phyloP scores from a whole-genome alignment of 2,797 vertebrate genomes.

The Delichon dasypus region DNA sequence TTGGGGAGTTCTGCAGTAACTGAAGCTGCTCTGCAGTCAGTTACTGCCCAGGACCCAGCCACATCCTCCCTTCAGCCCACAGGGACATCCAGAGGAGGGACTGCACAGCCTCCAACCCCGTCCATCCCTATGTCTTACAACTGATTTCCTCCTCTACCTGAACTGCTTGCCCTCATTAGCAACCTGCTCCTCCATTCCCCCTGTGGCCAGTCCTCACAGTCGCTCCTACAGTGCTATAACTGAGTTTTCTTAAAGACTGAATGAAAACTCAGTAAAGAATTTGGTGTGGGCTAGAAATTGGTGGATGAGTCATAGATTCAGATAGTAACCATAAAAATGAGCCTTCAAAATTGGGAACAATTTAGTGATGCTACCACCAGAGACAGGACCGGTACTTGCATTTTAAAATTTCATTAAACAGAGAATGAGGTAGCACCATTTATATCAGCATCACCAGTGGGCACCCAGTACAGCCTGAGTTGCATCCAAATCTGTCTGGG shows the following conservation, averaged over 20 bases:
- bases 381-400: not conserved
- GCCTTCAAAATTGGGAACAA: slow-evolving; percentile 40
- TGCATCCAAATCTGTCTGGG: not conserved
- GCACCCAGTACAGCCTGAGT: not conserved
- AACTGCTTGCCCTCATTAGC: not conserved
- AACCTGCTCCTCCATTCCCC: not conserved
- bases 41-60: not conserved
- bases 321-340: slow-evolving; percentile 45
- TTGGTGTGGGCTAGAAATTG: slow-evolving; percentile 39
- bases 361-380: slow-evolving; percentile 17
- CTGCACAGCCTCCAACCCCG: not conserved
- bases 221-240: not conserved
- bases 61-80: not conserved
- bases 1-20: not conserved
- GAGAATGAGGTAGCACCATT: not conserved
- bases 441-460: not conserved
- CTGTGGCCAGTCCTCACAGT: not conserved
- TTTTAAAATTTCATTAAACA: slow-evolving; percentile 55
- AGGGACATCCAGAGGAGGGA: not conserved
- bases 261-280: slow-evolving; percentile 23
- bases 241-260: slow-evolving; percentile 18
- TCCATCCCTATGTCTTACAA: not conserved
- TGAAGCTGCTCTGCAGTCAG: not conserved
- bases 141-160: not conserved
- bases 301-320: slow-evolving; percentile 38